Evolutionary conservation across 2,888 invertebrate genomes (phyloP).

Genomic region (Onchidella celtica): DNA sequence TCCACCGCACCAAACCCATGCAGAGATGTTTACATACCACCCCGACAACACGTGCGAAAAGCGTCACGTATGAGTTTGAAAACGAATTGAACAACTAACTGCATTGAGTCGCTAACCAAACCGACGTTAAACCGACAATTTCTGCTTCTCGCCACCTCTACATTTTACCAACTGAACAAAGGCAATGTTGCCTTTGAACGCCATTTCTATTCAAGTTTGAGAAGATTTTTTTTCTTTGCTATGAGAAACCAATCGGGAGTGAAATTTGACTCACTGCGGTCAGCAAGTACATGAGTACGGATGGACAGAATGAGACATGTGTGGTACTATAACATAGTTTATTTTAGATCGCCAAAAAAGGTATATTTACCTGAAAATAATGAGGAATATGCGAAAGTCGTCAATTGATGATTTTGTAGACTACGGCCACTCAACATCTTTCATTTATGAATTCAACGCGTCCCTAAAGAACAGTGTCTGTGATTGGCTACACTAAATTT

Average conservation of each 20-base stretch:
- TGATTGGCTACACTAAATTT: conserved; percentile 59
- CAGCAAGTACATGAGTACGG: neutral
- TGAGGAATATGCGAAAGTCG: conserved; percentile 49
- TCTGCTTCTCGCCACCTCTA: neutral
- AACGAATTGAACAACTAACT: neutral
- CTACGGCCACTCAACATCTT: conserved; percentile 77
- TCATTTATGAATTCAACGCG: conserved; percentile 64
- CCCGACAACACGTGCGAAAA: conserved; percentile 29
- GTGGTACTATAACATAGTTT: too few relatives aligned
- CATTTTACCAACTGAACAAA: conserved; percentile 38
- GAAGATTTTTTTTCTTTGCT: conserved; percentile 70
- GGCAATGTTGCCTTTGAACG: conserved; percentile 75
- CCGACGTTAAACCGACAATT: neutral
- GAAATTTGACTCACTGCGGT: conserved; percentile 46
- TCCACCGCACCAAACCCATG: too few relatives aligned
- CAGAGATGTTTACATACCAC: conserved; percentile 31
- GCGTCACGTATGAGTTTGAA: neutral
- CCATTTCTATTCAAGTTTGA: conserved; percentile 75
- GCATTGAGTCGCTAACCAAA: neutral
- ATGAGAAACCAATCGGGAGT: conserved; percentile 66
- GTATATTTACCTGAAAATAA: conserved; percentile 37
- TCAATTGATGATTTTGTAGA: conserved; percentile 77
- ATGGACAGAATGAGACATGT: too few relatives aligned
- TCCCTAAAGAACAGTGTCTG: conserved; percentile 33
- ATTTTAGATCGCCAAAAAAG: conserved; percentile 45